Evolutionary conservation across 2,113 vertebrate genomes (phyloP).

Genomic region (Stigmatopora argus): DNA sequence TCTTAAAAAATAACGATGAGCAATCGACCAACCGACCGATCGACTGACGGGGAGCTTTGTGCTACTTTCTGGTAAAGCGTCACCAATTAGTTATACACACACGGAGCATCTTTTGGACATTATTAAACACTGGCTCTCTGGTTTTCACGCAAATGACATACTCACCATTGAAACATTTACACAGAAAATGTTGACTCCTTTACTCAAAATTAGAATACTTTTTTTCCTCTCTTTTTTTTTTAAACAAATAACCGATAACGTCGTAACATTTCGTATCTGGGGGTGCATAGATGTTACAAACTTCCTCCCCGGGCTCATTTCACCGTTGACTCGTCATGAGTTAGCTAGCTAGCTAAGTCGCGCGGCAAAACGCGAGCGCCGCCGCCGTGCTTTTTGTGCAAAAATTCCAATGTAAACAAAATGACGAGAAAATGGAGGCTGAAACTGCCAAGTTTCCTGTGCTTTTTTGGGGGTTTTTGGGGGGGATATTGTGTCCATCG

Average conservation of each 20-base stretch:
- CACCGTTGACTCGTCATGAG: background rate
- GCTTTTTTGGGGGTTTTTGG: conserved; percentile 39
- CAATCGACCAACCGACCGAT: background rate
- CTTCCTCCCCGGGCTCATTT: conserved; percentile 29
- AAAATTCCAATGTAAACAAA: conserved; percentile 67
- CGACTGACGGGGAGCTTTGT: conserved; percentile 5
- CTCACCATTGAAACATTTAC: conserved; percentile 69
- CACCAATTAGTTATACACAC: conserved; percentile 56
- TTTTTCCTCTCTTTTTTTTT: conserved; percentile 29
- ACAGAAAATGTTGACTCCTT: conserved; percentile 56
- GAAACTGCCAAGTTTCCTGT: conserved; percentile 59
- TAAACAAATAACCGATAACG: conserved; percentile 69
- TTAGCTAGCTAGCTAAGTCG: background rate
- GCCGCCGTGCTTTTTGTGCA: conserved; percentile 58
- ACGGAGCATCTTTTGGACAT: conserved; percentile 63
- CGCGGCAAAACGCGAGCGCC: conserved; percentile 8
- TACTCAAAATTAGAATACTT: conserved; percentile 56
- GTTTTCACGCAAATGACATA: conserved; percentile 64
- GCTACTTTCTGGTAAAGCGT: conserved; percentile 49
- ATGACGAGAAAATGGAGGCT: conserved; percentile 10
- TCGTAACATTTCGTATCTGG: conserved; percentile 37
- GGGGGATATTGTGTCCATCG: conserved; percentile 28
- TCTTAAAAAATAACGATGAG: conserved; percentile 9
- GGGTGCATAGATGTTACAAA: conserved; percentile 66
- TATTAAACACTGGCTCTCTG: conserved; percentile 69